phyloP scores from a whole-genome alignment of 2,113 vertebrate genomes.

The Athene cunicularia region DNA sequence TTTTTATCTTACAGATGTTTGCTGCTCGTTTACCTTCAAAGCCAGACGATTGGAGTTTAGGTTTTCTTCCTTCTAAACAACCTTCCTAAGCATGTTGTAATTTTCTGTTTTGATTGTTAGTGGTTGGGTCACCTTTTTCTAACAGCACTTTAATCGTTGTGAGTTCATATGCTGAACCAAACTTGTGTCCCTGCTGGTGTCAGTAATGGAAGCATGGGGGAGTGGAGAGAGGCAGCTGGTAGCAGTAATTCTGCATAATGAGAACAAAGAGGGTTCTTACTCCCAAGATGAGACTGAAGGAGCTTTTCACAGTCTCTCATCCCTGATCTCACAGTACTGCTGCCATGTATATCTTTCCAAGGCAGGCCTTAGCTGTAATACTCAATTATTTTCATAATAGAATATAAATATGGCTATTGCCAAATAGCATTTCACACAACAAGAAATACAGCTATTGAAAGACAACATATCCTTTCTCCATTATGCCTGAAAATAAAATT shows the following conservation, averaged over 20 bases:
- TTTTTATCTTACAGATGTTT: background rate
- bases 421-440: background rate
- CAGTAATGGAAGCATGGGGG: background rate
- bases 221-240: background rate
- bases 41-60: background rate
- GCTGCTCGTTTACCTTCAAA: background rate
- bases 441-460: background rate
- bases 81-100: background rate
- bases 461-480: background rate
- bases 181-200: background rate
- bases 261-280: background rate
- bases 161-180: background rate
- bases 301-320: background rate
- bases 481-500: background rate
- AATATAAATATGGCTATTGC: background rate
- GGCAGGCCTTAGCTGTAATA: background rate
- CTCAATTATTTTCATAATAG: background rate
- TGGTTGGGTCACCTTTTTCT: background rate
- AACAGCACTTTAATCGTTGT: background rate
- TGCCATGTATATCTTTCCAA: background rate
- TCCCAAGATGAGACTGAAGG: background rate
- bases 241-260: background rate
- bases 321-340: background rate
- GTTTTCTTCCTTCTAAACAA: background rate
- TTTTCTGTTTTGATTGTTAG: background rate